phyloP scores from a whole-genome alignment of 2,888 invertebrate species.

The Eledona agricola region DNA sequence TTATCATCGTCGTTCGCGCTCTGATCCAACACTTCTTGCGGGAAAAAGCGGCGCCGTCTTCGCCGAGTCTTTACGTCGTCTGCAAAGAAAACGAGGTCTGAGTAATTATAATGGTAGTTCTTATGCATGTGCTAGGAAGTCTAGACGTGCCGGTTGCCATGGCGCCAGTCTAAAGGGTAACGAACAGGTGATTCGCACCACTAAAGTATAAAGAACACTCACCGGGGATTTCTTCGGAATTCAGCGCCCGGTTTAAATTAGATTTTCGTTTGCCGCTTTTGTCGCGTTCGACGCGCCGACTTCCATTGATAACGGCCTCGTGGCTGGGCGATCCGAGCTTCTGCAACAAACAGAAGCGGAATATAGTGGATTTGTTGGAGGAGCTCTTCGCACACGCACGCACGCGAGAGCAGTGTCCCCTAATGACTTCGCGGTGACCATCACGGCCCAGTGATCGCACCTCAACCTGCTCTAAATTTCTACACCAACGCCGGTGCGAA shows the following conservation, averaged over 20 bases:
- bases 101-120: constrained; percentile 11
- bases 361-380: constrained; percentile 1
- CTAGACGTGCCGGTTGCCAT: constrained; percentile 44
- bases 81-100: constrained; percentile 39
- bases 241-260: constrained; percentile 68
- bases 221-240: constrained; percentile 61
- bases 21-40: constrained; percentile 51
- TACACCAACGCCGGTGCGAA: constrained; percentile 1
- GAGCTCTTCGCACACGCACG: constrained; percentile 30
- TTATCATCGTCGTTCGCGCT: constrained; percentile 27
- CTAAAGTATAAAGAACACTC: constrained; percentile 7
- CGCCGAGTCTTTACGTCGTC: constrained; percentile 53
- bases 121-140: constrained; percentile 17
- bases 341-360: constrained; percentile 38
- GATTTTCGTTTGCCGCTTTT: constrained; percentile 73
- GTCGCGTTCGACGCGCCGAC: constrained; percentile 64
- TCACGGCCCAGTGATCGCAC: constrained; percentile 47
- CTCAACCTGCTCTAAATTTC: constrained; percentile 31
- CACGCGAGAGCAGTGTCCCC: constrained; percentile 40
- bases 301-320: constrained; percentile 22
- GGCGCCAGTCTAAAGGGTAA: constrained; percentile 38
- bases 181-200: constrained; percentile 34
- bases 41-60: constrained; percentile 55
- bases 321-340: constrained; percentile 38
- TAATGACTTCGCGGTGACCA: constrained; percentile 43